Base-by-base conservation (phyloP, 2,888 invertebrate species). In the Noctua pronuba region DNA sequence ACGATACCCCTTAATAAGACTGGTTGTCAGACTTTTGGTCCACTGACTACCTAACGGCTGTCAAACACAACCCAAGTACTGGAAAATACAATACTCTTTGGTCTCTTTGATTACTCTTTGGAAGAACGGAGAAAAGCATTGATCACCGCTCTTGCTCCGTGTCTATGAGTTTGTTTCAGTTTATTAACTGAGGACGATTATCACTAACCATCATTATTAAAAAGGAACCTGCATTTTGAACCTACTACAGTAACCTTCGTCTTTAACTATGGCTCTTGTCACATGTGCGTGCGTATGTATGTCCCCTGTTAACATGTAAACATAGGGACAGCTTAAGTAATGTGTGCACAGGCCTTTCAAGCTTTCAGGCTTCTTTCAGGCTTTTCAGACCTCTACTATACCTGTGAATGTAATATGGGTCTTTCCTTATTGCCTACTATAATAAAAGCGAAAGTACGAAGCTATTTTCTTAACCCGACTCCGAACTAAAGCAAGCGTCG, bases 261-360 rank as follows among this genome's bases (percentile, higher is more conserved):
- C 31, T 71, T 58, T 41, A 24, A 46, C 5, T 46, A 18, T 18
- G 46, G 46, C 5, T 44, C 44, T 44, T 16, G 44, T 16, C 13
- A 16, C 44, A 44, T 44, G 16, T 44, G 13, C 24, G 16, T 44
- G 13, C 24, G 13, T 24, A 58, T 0, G 24, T 24, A 24, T 44
- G 18, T 1, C 44, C 28, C 21, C 18, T 38, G 8, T 28, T n/a
- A 44, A 71, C 21, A 28, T 60, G n/a, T 38, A 73, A 74, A 74
- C 74, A 58, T 44, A 13, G 13, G 11, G 6, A 18, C 6, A 18
- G 5, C 8, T 44, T n/a, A 58, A 4, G 73, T 73, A 71, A 71
- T 55, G 21, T 71, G 41, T 74, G 73, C 28, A 41, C 41, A 35
- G 21, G 24, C 8, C 5, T 62, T 41, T 49, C 38, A 74, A 75